Evolutionary conservation across 2,797 vertebrate genomes (phyloP).

Genomic region (Anableps anableps): DNA sequence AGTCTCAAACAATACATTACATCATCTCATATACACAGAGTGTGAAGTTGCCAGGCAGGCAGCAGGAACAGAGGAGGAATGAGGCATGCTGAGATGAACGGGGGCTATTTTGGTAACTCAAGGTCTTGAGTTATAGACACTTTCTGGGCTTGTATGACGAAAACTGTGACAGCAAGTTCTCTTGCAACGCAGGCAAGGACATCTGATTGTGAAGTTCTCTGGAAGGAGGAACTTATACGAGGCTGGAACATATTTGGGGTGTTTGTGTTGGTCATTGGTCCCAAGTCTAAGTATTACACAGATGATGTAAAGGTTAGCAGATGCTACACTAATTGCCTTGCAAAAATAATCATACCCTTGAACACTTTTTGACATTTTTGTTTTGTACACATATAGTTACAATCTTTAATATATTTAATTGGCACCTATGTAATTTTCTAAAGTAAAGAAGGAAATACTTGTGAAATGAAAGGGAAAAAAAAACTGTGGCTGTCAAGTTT

Average conservation of each 20-base stretch:
- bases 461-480: too few species aligned
- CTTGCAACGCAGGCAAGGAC: conserved; percentile 40
- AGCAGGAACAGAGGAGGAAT: conserved; percentile 55
- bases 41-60: conserved; percentile 62
- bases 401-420: neutral
- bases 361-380: neutral
- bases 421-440: neutral
- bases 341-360: neutral
- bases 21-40: conserved; percentile 51
- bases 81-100: conserved; percentile 62
- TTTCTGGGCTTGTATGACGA: conserved; percentile 57
- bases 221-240: conserved; percentile 6
- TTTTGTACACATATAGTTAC: neutral
- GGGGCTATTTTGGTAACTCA: conserved; percentile 74
- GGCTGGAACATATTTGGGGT: neutral
- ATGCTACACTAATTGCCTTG: neutral
- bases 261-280: conserved; percentile 10
- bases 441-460: neutral
- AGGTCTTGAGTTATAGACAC: conserved; percentile 61
- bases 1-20: conserved; percentile 51
- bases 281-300: conserved; percentile 6
- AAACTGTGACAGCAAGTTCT: conserved; percentile 50
- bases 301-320: neutral
- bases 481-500: too few species aligned
- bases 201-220: conserved; percentile 28